phyloP scores from a whole-genome alignment of 1,140 invertebrate genomes.

The Drosophila virilis region DNA sequence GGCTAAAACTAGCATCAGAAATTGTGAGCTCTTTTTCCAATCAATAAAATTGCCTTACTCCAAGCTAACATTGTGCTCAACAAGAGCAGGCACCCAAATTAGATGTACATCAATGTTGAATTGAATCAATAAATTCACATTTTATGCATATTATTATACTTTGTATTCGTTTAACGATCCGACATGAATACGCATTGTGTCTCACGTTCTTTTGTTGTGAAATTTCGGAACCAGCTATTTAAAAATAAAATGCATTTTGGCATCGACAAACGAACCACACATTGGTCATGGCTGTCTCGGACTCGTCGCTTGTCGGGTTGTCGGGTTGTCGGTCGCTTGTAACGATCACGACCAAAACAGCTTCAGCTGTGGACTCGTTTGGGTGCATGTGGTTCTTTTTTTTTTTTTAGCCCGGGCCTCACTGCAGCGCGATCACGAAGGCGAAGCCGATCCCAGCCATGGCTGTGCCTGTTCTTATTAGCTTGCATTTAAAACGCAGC shows the following conservation, averaged over 20 bases:
- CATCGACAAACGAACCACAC: constrained; percentile 39
- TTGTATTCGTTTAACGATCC: constrained; percentile 14
- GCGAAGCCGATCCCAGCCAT: not conserved
- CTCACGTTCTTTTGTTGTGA: constrained; percentile 16
- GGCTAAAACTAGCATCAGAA: not conserved
- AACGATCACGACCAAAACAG: constrained; percentile 46
- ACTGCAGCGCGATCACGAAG: not conserved
- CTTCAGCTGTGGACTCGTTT: constrained; percentile 27
- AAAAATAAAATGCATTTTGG: constrained; percentile 35
- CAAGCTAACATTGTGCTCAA: too few relatives aligned
- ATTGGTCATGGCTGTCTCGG: constrained; percentile 67
- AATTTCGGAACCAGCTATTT: constrained; percentile 26
- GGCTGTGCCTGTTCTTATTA: constrained; percentile 76
- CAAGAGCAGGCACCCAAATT: not conserved
- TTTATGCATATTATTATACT: not conserved
- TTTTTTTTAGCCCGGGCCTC: not conserved
- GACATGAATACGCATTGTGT: constrained; percentile 23
- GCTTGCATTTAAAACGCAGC: constrained; percentile 84
- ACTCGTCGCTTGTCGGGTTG: constrained; percentile 12
- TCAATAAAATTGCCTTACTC: too few relatives aligned
- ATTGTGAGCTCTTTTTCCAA: too few relatives aligned
- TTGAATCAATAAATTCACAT: constrained; percentile 8
- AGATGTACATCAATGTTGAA: not conserved
- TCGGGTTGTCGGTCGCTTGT: constrained; percentile 54
- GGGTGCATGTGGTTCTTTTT: not conserved